Conservation (phyloP, 1,140 invertebrate genomes). For the Asobara japonica region DNA sequence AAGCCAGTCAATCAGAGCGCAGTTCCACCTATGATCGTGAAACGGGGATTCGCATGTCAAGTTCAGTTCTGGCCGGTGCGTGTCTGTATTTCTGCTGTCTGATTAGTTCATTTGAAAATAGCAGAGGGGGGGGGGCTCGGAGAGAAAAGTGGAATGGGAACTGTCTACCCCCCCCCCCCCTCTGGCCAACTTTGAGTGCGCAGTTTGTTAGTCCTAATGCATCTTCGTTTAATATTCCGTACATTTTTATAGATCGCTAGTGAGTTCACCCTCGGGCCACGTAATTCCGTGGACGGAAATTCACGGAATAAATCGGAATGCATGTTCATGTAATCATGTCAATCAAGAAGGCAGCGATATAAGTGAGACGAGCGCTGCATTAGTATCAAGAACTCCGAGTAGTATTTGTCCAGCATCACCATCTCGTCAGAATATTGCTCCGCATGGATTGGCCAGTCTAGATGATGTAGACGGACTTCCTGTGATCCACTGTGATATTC, state of each 20-base stretch:
- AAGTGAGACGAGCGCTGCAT: slow-evolving; percentile 57
- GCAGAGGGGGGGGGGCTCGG: too few relatives aligned
- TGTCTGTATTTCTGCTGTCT: too few relatives aligned
- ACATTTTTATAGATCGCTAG: not conserved
- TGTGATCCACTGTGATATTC: slow-evolving; percentile 79
- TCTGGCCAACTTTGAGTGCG: too few relatives aligned
- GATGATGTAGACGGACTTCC: slow-evolving; percentile 83
- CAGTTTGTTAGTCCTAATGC: too few relatives aligned
- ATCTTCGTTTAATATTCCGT: not conserved
- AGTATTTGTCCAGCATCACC: slow-evolving; percentile 63
- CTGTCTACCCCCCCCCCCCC: too few relatives aligned
- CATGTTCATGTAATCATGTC: slow-evolving; percentile 47
- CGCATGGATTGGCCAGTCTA: slow-evolving; percentile 62
- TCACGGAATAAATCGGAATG: slow-evolving; percentile 22
- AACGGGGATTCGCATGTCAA: too few relatives aligned
- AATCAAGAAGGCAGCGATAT: slow-evolving; percentile 58
- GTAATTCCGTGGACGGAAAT: slow-evolving; percentile 47
- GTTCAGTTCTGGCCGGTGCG: too few relatives aligned
- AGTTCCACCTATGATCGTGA: too few relatives aligned
- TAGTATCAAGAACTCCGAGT: slow-evolving; percentile 61
- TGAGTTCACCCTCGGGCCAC: slow-evolving; percentile 32
- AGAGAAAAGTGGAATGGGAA: too few relatives aligned
- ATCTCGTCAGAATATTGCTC: slow-evolving; percentile 54
- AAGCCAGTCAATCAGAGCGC: too few relatives aligned
- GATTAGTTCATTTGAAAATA: too few relatives aligned